Evolutionary conservation across 2,888 invertebrate genomes (phyloP).

Genomic region (Horisme vitalbata): DNA sequence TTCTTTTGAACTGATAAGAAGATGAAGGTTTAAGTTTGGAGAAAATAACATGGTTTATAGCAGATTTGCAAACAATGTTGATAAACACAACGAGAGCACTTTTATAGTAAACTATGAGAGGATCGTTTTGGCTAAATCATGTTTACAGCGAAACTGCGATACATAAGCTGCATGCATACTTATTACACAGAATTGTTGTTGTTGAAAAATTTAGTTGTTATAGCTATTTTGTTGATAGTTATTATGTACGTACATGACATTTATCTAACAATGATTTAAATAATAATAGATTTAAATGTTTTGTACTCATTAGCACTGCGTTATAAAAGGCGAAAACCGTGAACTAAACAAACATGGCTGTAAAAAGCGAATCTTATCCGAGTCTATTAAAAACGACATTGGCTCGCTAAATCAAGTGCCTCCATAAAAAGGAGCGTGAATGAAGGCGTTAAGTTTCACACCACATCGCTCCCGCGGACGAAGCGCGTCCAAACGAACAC

Average conservation of each 20-base stretch:
- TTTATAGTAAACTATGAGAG: no score
- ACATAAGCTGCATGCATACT: no score
- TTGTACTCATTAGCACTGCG: slow-evolving; percentile 25
- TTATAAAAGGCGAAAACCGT: slow-evolving; percentile 44
- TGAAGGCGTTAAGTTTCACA: slow-evolving; percentile 81
- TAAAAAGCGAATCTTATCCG: slow-evolving; percentile 55
- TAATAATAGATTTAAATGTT: slow-evolving; percentile 17
- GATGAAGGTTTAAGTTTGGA: slow-evolving; percentile 25
- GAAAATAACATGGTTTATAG: slow-evolving; percentile 11
- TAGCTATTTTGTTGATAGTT: no score
- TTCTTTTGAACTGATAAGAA: slow-evolving; percentile 34
- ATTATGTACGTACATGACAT: no score
- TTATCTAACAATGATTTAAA: no score
- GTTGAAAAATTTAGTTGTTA: no score
- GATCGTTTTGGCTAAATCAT: no score
- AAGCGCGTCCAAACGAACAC: slow-evolving; percentile 72
- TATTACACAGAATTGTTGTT: no score
- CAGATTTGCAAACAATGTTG: slow-evolving; percentile 6
- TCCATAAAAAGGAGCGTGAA: slow-evolving; percentile 74
- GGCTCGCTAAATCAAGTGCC: slow-evolving; percentile 75
- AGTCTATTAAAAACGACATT: slow-evolving; percentile 70
- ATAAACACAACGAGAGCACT: no score
- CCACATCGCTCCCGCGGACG: slow-evolving; percentile 66
- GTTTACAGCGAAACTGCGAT: no score
- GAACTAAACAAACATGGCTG: slow-evolving; percentile 45